phyloP scores from a whole-genome alignment of 1,140 invertebrate genomes.

The Limonius californicus region DNA sequence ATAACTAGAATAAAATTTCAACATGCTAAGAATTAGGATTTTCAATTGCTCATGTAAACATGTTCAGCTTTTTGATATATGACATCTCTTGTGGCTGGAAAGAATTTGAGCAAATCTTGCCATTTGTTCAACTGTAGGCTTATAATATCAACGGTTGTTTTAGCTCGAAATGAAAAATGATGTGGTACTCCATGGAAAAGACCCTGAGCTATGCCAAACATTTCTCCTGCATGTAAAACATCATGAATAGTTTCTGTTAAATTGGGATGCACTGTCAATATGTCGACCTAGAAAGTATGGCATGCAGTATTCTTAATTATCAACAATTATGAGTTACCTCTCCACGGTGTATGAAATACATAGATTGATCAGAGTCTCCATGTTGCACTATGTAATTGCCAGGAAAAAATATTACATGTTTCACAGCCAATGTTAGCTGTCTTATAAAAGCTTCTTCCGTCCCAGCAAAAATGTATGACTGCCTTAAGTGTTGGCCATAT shows the following conservation, averaged over 20 bases:
- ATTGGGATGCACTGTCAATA: constrained; percentile 50
- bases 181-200: constrained; percentile 48
- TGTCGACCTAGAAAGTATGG: constrained; percentile 46
- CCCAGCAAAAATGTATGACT: constrained; percentile 49
- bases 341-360: constrained; percentile 51
- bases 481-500: constrained; percentile 47
- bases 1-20: no score
- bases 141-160: constrained; percentile 50
- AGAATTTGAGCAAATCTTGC: constrained; percentile 50
- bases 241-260: constrained; percentile 51
- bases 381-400: constrained; percentile 51
- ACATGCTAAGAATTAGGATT: no score
- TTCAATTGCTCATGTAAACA: constrained; percentile 13
- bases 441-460: constrained; percentile 47
- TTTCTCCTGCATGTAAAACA: constrained; percentile 48
- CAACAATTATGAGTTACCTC: constrained; percentile 40
- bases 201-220: constrained; percentile 50
- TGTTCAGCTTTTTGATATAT: constrained; percentile 20
- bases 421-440: constrained; percentile 48
- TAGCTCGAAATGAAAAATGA: constrained; percentile 49
- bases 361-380: constrained; percentile 49
- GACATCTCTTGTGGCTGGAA: constrained; percentile 39
- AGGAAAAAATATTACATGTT: constrained; percentile 49
- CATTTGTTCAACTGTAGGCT: constrained; percentile 48
- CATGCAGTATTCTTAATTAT: neutral